These are phyloP conservation scores for Limulus polyphemus DNA, from an alignment of 2,888 invertebrate genomes.

Conservation along the genomic window DNA sequence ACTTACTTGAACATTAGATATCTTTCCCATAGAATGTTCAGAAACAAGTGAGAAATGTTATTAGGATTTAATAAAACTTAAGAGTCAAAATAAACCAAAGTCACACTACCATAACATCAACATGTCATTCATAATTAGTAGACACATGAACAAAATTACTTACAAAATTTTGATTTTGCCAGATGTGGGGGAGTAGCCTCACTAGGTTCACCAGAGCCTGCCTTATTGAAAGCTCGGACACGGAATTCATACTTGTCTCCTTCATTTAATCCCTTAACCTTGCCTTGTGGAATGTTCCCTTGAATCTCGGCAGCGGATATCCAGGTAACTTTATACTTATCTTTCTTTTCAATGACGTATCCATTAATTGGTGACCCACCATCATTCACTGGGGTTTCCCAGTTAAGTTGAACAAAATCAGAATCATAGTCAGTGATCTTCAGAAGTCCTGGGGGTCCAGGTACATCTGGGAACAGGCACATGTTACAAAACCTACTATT, in stretches of 20 bases:
- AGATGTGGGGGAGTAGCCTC: slow-evolving; percentile 70
- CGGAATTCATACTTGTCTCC: slow-evolving; percentile 90
- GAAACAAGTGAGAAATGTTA: no score
- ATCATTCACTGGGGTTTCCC: slow-evolving; percentile 79
- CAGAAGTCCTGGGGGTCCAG: slow-evolving; percentile 80
- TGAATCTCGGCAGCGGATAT: slow-evolving; percentile 66
- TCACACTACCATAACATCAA: no score
- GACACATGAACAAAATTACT: slow-evolving; percentile 39
- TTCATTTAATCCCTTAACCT: slow-evolving; percentile 76
- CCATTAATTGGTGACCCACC: slow-evolving; percentile 95
- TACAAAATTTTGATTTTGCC: slow-evolving; percentile 68
- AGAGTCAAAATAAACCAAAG: no score
- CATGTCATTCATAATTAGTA: slow-evolving; percentile 21
- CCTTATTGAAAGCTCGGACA: slow-evolving; percentile 76
- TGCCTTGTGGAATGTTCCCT: slow-evolving; percentile 57
- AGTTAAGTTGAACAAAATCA: slow-evolving; percentile 86
- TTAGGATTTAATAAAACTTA: no score
- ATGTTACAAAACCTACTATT: no score
- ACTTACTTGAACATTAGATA: no score
- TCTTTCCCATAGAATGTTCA: no score
- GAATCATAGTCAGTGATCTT: slow-evolving; percentile 88
- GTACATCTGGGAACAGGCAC: slow-evolving; percentile 53
- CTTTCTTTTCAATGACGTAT: slow-evolving; percentile 77
- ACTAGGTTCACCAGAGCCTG: slow-evolving; percentile 82
- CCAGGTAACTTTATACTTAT: slow-evolving; percentile 56